Conservation (phyloP, 2,797 vertebrate genomes). For the Prionace glauca region DNA sequence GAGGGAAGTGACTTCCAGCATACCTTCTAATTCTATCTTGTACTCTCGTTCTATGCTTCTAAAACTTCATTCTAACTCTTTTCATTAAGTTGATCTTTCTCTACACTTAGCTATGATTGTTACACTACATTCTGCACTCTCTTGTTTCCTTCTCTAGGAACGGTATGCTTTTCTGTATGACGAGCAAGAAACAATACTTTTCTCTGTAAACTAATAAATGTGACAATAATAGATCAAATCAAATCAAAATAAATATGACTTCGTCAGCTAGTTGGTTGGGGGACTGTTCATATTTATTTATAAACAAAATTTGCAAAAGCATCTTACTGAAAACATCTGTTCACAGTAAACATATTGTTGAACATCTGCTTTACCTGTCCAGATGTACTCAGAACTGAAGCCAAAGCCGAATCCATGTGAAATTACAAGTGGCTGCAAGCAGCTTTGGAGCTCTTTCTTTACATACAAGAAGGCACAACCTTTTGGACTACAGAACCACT, state of each 20-base stretch:
- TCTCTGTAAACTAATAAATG: no score
- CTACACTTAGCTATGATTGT: no score
- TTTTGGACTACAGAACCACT: slow-evolving; percentile 30
- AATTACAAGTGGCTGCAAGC: slow-evolving; percentile 5
- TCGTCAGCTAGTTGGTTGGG: background rate
- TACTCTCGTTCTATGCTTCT: no score
- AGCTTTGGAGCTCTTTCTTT: background rate
- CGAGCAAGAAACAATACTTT: no score
- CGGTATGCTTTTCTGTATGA: no score
- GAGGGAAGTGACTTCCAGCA: no score
- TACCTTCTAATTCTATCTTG: no score
- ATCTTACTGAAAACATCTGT: background rate
- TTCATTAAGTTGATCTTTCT: no score
- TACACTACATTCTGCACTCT: no score
- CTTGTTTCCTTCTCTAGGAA: no score
- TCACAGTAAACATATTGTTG: background rate
- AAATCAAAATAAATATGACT: background rate
- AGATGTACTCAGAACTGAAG: slow-evolving; percentile 28
- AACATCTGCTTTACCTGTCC: slow-evolving; percentile 8
- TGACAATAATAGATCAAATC: no score
- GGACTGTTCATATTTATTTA: background rate
- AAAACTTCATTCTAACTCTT: no score
- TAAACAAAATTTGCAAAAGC: background rate
- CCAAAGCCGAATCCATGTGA: slow-evolving; percentile 25
- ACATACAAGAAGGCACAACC: slow-evolving; percentile 30